These are phyloP conservation scores for Boloria euphrosyne DNA, from an alignment of 2,888 invertebrate species.

Conservation along the genomic window DNA sequence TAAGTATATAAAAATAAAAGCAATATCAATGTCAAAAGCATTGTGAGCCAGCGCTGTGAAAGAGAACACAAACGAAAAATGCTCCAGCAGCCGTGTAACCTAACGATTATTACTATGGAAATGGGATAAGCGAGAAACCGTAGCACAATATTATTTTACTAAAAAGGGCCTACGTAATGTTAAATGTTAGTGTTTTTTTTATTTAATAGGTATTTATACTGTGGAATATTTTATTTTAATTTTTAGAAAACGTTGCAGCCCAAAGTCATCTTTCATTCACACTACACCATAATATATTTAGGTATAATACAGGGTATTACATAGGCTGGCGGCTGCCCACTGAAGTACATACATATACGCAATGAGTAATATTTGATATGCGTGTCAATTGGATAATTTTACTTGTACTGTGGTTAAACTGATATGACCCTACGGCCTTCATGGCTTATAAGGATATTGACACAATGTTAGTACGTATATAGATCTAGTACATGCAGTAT, in stretches of 20 bases:
- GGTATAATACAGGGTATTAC: not conserved
- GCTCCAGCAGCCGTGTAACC: constrained; percentile 6
- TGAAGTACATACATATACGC: not conserved
- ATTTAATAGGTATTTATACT: no score
- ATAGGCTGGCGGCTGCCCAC: no score
- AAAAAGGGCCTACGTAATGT: constrained; percentile 3
- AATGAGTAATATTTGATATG: constrained; percentile 8
- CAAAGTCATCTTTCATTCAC: no score
- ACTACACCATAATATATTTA: not conserved
- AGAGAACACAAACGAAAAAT: constrained; percentile 18
- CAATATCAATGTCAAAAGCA: constrained; percentile 25
- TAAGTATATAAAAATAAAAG: not conserved
- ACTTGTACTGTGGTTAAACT: constrained; percentile 12
- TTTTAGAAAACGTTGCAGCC: no score
- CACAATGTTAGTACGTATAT: constrained; percentile 6
- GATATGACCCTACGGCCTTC: constrained; percentile 8
- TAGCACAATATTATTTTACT: constrained; percentile 11
- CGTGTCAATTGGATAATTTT: constrained; percentile 21
- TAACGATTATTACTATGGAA: constrained; percentile 13
- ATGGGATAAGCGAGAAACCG: constrained; percentile 15
- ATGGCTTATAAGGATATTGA: not conserved
- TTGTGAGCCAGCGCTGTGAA: not conserved
- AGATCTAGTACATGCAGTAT: no score
- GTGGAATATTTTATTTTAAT: no score
- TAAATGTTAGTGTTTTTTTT: not conserved